phyloP scores from a whole-genome alignment of 1,140 invertebrate species.

The Tetramorium simillimum region DNA sequence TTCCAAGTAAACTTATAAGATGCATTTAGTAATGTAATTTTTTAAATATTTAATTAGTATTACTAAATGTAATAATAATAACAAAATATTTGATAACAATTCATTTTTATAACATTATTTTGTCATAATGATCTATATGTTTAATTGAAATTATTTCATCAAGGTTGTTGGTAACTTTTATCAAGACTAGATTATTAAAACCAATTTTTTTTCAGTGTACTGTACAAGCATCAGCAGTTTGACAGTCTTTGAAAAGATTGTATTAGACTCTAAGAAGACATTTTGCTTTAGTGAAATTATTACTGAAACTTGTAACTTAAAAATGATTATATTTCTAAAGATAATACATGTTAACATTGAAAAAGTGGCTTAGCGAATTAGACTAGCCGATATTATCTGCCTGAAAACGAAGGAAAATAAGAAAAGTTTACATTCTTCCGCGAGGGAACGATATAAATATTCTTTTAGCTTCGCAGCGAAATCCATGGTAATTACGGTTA shows the following conservation, averaged over 20 bases:
- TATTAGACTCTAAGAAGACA: not conserved
- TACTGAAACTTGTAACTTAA: not conserved
- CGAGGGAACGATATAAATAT: conserved; percentile 9
- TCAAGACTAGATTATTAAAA: too few species aligned
- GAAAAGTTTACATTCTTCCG: not conserved
- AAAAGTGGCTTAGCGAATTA: not conserved
- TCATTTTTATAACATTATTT: too few species aligned
- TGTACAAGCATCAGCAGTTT: not conserved
- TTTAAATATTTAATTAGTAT: too few species aligned
- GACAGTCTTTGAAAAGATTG: not conserved
- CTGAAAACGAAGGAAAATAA: not conserved
- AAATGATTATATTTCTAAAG: not conserved
- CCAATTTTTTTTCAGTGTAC: too few species aligned
- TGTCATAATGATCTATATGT: too few species aligned
- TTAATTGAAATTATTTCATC: too few species aligned
- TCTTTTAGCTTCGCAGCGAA: not conserved
- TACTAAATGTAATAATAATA: too few species aligned
- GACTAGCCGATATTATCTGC: not conserved
- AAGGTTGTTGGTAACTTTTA: too few species aligned
- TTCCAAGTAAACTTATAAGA: too few species aligned
- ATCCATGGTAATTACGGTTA: conserved; percentile 19
- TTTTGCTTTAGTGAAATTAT: not conserved
- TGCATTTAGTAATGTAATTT: too few species aligned
- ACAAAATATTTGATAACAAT: too few species aligned
- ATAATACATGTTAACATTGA: not conserved